A percentile compares a stretch with the other conserved stretches of the same genome.
These are phyloP conservation scores for Mnemiopsis leidyi DNA, from an alignment of 37 sponge, comb jelly and placozoan species.

Conservation along the genomic window DNA sequence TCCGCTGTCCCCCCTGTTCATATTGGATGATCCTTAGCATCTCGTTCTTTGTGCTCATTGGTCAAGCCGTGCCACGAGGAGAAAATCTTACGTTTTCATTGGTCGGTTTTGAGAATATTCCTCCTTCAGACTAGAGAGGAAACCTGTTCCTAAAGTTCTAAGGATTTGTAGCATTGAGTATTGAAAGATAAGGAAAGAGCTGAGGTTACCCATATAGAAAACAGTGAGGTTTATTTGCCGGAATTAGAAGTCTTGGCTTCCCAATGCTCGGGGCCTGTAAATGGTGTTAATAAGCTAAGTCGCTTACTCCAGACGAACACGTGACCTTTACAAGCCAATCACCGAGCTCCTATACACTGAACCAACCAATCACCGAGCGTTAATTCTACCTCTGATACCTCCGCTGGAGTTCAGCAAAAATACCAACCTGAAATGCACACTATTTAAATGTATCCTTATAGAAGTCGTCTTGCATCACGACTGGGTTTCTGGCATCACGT, in stretches of 20 bases:
- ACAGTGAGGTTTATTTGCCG: no score
- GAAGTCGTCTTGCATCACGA: not conserved
- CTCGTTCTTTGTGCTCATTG: not conserved
- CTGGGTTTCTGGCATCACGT: not conserved
- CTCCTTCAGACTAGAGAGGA: no score
- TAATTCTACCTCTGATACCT: not conserved
- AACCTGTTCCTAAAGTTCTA: no score
- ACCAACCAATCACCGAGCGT: not conserved
- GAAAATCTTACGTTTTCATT: not conserved
- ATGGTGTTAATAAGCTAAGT: not conserved
- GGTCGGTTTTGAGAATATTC: no score
- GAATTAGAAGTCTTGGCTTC: not conserved
- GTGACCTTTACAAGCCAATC: not conserved
- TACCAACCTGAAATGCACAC: not conserved
- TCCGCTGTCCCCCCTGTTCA: not conserved
- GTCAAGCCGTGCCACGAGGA: not conserved
- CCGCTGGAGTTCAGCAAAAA: not conserved
- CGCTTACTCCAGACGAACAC: not conserved
- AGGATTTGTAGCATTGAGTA: no score
- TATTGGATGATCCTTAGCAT: not conserved
- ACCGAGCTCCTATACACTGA: not conserved
- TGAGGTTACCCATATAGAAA: no score
- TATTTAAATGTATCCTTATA: not conserved
- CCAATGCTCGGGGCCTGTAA: not conserved
- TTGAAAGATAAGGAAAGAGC: no score